phyloP scores from a whole-genome alignment of 2,797 vertebrate genomes.

The Craterocephalus amniculus region DNA sequence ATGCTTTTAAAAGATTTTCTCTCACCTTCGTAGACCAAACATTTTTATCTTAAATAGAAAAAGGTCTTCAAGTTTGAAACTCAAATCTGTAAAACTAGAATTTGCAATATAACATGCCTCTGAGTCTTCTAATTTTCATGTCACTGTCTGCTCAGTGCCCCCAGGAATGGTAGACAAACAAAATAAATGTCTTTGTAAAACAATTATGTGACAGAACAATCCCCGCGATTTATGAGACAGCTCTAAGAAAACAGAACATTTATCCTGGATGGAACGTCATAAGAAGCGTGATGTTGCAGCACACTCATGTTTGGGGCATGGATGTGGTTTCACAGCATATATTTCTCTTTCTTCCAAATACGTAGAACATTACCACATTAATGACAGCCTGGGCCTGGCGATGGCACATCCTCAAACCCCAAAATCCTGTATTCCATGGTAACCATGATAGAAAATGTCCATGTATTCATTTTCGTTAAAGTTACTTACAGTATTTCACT shows the following conservation, averaged over 20 bases:
- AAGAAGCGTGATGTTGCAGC: constrained; percentile 52
- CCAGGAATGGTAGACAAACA: neutral
- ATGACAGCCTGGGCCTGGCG: constrained; percentile 64
- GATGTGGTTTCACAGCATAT: constrained; percentile 71
- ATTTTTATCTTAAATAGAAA: neutral
- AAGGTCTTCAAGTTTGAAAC: neutral
- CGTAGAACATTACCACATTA: constrained; percentile 76
- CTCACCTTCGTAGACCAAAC: neutral
- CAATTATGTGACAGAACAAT: constrained; percentile 22
- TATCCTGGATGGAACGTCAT: constrained; percentile 53
- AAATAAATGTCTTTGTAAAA: constrained; percentile 33
- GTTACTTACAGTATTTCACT: constrained; percentile 58
- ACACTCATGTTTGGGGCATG: constrained; percentile 53
- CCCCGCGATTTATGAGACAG: constrained; percentile 34
- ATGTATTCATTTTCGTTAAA: constrained; percentile 52
- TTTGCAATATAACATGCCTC: constrained; percentile 10
- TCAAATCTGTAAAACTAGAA: constrained; percentile 4
- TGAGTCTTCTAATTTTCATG: constrained; percentile 10
- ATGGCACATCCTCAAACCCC: constrained; percentile 68
- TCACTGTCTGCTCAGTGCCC: neutral
- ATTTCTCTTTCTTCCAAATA: constrained; percentile 66
- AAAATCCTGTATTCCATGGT: constrained; percentile 57
- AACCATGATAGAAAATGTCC: constrained; percentile 64
- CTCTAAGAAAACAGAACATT: constrained; percentile 19
- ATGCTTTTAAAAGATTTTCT: neutral